Evolutionary conservation across 2,113 vertebrate genomes (phyloP), one percentile per base, ranked within the genome.

Genomic region (Lucifuga dentata): DNA sequence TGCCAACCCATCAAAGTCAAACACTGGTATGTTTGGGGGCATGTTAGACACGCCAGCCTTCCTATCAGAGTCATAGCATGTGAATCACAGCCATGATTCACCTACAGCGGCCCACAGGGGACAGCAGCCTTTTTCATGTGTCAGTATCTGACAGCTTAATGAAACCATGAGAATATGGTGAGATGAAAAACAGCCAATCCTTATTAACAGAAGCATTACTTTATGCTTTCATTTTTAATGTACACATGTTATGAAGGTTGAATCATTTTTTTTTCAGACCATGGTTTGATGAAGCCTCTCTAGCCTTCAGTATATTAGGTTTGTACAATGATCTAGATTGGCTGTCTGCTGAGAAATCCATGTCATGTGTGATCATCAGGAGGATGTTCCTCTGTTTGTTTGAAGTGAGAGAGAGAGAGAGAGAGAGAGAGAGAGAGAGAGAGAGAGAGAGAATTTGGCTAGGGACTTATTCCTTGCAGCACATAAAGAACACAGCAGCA

Each of bases 81-180:
- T 49, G 44, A 59, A 23, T 69, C 52, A 57, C 58, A 35, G 11
- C 39, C 12, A 40, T 73, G 44, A 64, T 59, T 67, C 48, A 26
- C 16, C 5, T 29, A 3, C 26, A 29, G 26, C 26, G 3, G 26
- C 26, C 58, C 39, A 60, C 61, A 44, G 44, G 26, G 15, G n/a
- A 12, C 13, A 33, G 26, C 7, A 29, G 26, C 26, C 26, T 78
- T 58, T 51, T 51, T 24, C 44, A 39, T 11, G 21, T 67, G 48
- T 79, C 70, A 73, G 19, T 32, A 76, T 52, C 67, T 60, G 33
- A 73, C 55, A 62, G 12, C 39, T 64, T 41, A 55, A 24, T 41
- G 51, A 80, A 68, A 75, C 68, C 62, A 69, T 67, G 68, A 36
- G 48, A 76, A 72, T 45, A 69, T 55, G 63, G 10, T 36, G 23